Conservation (phyloP, 2,797 vertebrate genomes). For the Poecilia gillii region DNA sequence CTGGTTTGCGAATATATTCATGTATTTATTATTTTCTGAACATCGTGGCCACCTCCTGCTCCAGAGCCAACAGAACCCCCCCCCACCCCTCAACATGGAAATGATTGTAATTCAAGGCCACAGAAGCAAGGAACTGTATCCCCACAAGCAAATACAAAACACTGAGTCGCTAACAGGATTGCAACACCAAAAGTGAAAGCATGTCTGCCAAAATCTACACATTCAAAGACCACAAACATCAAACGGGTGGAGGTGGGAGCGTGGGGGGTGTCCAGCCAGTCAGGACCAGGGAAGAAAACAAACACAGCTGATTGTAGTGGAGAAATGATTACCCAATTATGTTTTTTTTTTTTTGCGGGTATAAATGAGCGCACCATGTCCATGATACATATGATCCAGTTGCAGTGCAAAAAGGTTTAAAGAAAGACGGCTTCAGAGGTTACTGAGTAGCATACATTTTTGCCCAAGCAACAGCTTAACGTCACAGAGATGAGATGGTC, state of each 20-base stretch:
- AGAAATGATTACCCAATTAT: slow-evolving; percentile 28
- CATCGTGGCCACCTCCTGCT: slow-evolving; percentile 47
- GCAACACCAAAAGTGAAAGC: slow-evolving; percentile 75
- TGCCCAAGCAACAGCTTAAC: slow-evolving; percentile 47
- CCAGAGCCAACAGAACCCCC: slow-evolving; percentile 57
- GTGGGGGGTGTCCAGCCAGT: slow-evolving; percentile 48
- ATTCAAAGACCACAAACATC: slow-evolving; percentile 78
- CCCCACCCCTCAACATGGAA: slow-evolving; percentile 49
- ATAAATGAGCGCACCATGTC: slow-evolving; percentile 34
- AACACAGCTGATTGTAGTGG: slow-evolving; percentile 53
- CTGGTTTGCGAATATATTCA: slow-evolving; percentile 57
- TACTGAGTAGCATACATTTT: slow-evolving; percentile 30
- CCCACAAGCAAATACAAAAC: slow-evolving; percentile 76
- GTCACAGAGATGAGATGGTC: slow-evolving; percentile 59
- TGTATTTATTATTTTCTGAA: slow-evolving; percentile 72
- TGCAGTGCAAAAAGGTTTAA: slow-evolving; percentile 52
- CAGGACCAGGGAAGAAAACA: slow-evolving; percentile 56
- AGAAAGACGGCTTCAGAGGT: slow-evolving; percentile 49
- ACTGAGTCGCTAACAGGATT: slow-evolving; percentile 75
- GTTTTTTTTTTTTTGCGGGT: slow-evolving; percentile 30
- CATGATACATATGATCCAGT: slow-evolving; percentile 49
- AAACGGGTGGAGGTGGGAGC: slow-evolving; percentile 27
- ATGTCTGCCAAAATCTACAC: slow-evolving; percentile 72
- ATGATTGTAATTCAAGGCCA: slow-evolving; percentile 78
- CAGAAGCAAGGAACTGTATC: slow-evolving; percentile 76